Conservation (phyloP, 2,797 vertebrate genomes). For the Aphelocoma californica region DNA sequence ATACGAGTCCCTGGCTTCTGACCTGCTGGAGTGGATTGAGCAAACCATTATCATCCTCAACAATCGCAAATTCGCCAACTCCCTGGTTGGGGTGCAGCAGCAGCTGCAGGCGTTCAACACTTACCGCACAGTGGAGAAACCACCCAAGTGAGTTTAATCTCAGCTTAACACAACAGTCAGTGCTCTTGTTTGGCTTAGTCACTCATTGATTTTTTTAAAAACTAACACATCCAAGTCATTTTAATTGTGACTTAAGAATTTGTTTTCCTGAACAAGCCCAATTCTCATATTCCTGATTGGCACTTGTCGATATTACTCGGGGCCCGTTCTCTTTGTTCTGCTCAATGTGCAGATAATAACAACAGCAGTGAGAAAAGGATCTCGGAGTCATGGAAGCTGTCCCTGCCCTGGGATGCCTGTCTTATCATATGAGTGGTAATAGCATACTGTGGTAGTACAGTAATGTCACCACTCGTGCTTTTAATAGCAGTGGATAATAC, state of each 20-base stretch:
- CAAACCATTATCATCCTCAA: constrained; percentile 98
- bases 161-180: neutral
- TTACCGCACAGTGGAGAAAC: constrained; percentile 95
- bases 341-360: neutral
- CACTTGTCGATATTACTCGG: fast-evolving
- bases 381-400: neutral
- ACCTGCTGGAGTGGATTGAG: constrained; percentile 97
- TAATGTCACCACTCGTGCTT: neutral
- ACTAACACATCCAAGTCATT: neutral
- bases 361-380: neutral
- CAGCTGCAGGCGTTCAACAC: constrained; percentile 98
- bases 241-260: neutral
- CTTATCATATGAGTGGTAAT: neutral
- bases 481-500: neutral
- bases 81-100: constrained; percentile 92
- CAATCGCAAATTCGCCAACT: constrained; percentile 97
- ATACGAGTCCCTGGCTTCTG: constrained; percentile 94
- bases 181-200: neutral
- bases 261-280: neutral
- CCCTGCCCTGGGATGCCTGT: neutral
- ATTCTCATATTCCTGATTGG: neutral
- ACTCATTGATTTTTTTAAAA: neutral
- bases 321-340: neutral
- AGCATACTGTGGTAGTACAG: neutral
- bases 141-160: constrained; percentile 84